Evolutionary conservation across 2,888 invertebrate genomes (phyloP).

Genomic region (Trilocha varians): DNA sequence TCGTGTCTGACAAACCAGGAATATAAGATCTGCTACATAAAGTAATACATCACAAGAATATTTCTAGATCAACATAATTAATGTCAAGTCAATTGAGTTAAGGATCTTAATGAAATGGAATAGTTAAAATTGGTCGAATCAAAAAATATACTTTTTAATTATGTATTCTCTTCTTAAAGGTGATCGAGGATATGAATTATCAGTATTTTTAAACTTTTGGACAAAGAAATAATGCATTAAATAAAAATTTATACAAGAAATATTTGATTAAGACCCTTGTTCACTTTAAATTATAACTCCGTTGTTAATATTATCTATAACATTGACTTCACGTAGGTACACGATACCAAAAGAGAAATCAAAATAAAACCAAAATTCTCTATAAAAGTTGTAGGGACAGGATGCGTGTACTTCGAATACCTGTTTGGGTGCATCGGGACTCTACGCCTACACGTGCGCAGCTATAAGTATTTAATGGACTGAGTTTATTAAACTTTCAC

Average conservation of each 20-base stretch:
- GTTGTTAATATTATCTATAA: background rate
- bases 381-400: background rate
- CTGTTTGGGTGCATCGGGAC: background rate
- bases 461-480: conserved; percentile 1
- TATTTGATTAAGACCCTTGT: too few species aligned
- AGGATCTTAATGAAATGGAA: too few species aligned
- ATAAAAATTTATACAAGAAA: too few species aligned
- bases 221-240: too few species aligned
- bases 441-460: background rate
- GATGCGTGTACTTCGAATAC: background rate
- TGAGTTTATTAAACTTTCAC: background rate
- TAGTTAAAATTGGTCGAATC: too few species aligned
- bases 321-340: background rate
- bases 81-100: too few species aligned
- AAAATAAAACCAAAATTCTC: background rate
- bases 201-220: too few species aligned
- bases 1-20: background rate
- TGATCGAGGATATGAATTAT: too few species aligned
- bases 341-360: background rate
- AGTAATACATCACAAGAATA: background rate
- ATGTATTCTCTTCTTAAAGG: too few species aligned
- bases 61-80: too few species aligned
- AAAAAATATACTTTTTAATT: too few species aligned
- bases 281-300: too few species aligned
- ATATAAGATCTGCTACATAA: background rate